These are phyloP conservation scores for Lampris megalopsis DNA, from an alignment of 2,113 vertebrate genomes.

Conservation along the genomic window DNA sequence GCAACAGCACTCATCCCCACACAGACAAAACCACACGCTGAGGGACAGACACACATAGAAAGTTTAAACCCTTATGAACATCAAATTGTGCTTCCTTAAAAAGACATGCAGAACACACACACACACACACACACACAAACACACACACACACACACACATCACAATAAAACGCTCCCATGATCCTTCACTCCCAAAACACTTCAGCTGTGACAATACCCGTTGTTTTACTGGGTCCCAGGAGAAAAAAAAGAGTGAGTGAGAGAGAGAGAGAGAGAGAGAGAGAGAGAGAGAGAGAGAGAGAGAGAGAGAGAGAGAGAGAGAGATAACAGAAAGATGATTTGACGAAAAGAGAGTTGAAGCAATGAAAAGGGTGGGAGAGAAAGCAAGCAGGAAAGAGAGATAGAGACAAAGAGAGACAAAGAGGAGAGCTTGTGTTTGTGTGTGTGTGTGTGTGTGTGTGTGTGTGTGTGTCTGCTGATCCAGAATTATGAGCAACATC, in stretches of 20 bases:
- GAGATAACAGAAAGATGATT: background rate
- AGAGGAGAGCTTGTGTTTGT: background rate
- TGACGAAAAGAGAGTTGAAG: background rate
- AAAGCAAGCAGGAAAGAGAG: background rate
- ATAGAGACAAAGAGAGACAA: slow-evolving; percentile 10
- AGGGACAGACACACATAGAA: no score
- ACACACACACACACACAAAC: slow-evolving; percentile 8
- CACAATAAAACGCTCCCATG: background rate
- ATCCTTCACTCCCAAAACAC: slow-evolving; percentile 2
- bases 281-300: background rate
- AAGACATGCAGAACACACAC: slow-evolving; percentile 2
- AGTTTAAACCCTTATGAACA: no score
- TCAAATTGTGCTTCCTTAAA: no score
- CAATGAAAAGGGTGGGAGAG: background rate
- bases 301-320: background rate
- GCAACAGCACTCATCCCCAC: no score
- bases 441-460: background rate
- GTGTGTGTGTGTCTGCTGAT: no score
- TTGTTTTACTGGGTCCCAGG: background rate
- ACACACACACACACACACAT: background rate
- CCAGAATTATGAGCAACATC: no score
- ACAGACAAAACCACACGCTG: no score
- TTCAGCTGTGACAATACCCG: slow-evolving; percentile 1
- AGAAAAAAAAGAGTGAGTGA: background rate
- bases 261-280: background rate